Percentiles rank a stretch among this genome's conserved stretches.
phyloP scores from a whole-genome alignment of 2,113 vertebrate genomes.

The Regulus satrapa region DNA sequence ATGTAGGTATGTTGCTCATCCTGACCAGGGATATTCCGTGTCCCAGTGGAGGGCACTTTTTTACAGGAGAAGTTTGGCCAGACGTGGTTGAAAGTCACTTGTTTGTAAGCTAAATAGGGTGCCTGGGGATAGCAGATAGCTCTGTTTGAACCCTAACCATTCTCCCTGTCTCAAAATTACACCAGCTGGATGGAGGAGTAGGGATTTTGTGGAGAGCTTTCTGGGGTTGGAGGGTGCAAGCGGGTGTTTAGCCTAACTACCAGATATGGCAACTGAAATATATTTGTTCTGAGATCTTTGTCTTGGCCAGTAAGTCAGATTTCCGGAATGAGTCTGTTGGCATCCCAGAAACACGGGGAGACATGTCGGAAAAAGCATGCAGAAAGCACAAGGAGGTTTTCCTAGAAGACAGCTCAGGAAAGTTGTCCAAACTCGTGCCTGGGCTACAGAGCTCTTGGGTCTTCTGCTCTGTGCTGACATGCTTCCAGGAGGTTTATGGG shows the following conservation, averaged over 20 bases:
- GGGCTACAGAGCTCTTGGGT: neutral
- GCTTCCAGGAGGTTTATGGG: neutral
- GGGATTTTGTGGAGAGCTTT: neutral
- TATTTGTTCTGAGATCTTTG: neutral
- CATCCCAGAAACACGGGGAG: neutral
- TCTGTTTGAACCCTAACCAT: neutral
- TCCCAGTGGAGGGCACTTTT: neutral
- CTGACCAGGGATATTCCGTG: neutral
- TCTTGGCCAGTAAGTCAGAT: neutral
- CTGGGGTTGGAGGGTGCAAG: neutral
- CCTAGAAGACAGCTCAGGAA: neutral
- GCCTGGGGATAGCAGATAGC: neutral
- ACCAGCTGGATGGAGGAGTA: neutral
- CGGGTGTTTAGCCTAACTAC: neutral
- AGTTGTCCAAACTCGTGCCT: neutral
- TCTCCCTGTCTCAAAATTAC: neutral
- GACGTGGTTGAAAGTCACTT: neutral
- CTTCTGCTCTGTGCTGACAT: neutral
- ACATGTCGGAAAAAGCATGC: neutral
- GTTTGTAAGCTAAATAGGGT: neutral
- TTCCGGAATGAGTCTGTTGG: neutral
- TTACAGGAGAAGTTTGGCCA: neutral
- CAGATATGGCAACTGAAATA: neutral
- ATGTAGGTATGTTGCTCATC: neutral
- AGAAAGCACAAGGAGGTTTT: neutral